A percentile compares a stretch with the other conserved stretches of the same genome.
Conservation (phyloP, 2,113 vertebrate species). For the Rutilus rutilus region DNA sequence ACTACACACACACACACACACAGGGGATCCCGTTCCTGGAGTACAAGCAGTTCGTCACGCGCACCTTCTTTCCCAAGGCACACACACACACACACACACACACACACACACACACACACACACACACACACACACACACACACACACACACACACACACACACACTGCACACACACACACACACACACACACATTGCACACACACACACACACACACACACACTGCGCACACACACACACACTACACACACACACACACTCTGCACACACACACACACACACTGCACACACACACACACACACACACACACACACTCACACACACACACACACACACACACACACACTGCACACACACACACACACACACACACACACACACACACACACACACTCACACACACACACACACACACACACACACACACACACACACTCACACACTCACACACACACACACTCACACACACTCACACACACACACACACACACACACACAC, state of each 20-base stretch:
- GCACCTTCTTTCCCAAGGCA: conserved; percentile 99
- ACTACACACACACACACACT: too few species aligned
- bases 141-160: too few species aligned
- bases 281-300: conserved; percentile 30
- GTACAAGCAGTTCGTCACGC: conserved; percentile 98
- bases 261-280: conserved; percentile 32
- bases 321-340: too few species aligned
- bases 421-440: conserved; percentile 61
- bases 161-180: too few species aligned
- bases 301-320: conserved; percentile 34
- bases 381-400: too few species aligned
- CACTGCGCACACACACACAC: too few species aligned
- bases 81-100: too few species aligned
- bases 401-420: conserved; percentile 75
- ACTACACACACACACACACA: conserved; percentile 70
- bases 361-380: conserved; percentile 75
- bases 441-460: too few species aligned
- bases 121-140: too few species aligned
- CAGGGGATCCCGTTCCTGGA: conserved; percentile 95
- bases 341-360: too few species aligned
- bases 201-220: conserved; percentile 75
- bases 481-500: conserved; percentile 65
- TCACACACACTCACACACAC: conserved; percentile 62
- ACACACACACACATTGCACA: conserved; percentile 45
- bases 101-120: conserved; percentile 75